A percentile compares a stretch with the other conserved stretches of the same genome.
phyloP scores from a whole-genome alignment of 1,140 invertebrate species.

The Leptopilina boulardi region DNA sequence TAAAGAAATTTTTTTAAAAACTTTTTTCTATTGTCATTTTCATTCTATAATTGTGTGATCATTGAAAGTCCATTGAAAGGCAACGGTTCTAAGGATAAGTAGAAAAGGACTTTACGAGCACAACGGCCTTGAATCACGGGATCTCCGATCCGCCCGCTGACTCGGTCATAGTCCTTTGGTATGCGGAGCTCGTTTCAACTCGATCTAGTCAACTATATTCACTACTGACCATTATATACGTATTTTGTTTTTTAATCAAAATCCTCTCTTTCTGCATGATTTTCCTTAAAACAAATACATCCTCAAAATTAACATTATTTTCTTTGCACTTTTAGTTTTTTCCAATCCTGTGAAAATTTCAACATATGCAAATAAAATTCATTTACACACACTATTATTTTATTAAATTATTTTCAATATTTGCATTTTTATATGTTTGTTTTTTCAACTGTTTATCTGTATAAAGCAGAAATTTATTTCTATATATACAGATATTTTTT shows the following conservation, averaged over 20 bases:
- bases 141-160: conserved; percentile 53
- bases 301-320: too few species aligned
- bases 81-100: not conserved
- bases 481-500: not conserved
- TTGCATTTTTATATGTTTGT: conserved; percentile 8
- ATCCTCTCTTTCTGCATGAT: not conserved
- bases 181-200: conserved; percentile 59
- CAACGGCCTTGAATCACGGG: conserved; percentile 59
- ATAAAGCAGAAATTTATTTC: not conserved
- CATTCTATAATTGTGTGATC: not conserved
- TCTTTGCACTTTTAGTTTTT: too few species aligned
- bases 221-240: conserved; percentile 50
- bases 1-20: too few species aligned
- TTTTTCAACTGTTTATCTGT: not conserved
- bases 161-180: conserved; percentile 58
- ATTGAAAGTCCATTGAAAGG: conserved; percentile 11
- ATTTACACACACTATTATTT: too few species aligned
- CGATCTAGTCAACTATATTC: conserved; percentile 62
- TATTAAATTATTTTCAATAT: not conserved
- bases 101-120: conserved; percentile 47
- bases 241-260: conserved; percentile 28
- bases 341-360: too few species aligned
- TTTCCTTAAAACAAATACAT: not conserved
- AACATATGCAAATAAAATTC: too few species aligned
- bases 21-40: not conserved